Evolutionary conservation across 2,888 invertebrate species (phyloP), one percentile per base, ranked within the genome.

Genomic region (Perdita meconis): DNA sequence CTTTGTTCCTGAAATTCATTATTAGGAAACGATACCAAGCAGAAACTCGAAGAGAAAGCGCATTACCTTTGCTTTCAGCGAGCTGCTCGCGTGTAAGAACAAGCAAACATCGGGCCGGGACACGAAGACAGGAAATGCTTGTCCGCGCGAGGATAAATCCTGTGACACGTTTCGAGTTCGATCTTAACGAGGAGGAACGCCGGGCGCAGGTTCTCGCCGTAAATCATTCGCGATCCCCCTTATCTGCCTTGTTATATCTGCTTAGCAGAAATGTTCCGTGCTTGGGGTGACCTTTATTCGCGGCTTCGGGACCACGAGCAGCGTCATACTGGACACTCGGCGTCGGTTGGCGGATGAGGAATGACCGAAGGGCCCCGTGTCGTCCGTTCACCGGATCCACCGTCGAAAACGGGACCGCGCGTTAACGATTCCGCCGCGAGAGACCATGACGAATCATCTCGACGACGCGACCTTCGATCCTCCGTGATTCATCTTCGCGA

Each of bases 181-280:
- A 79, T 82, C 79, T 68, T 82, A 82, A 81, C 82, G 82, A 82
- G 82, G 76, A 71, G 81, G 74, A 73, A 81, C 81, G 64, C 63
- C 36, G 44, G 50, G 24, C 50, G 72, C 77, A 64, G 78, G 67
- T 80, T 82, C 80, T 65, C 68, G 64, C 61, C 64, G 78, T 83
- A 83, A 83, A 83, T 83, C 83, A 83, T 83, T 78, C 76, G 69
- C 78, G 78, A 78, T 78, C 68, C 69, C 80, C 67, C 83, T 83
- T 83, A 83, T 83, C 83, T 79, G 59, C 60, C 78, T 83, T 78
- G 83, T 83, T 83, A 78, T 74, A 83, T 83, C 83, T 82, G 57
- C 66, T 69, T 65, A 69, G 77, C 72, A 73, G 82, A 75, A 75
- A 70, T 65, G 64, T 69, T 75, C 69, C 42, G 66, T 51, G 70